Conservation (phyloP, 1,140 invertebrate genomes). For the Meteorus sp. region DNA sequence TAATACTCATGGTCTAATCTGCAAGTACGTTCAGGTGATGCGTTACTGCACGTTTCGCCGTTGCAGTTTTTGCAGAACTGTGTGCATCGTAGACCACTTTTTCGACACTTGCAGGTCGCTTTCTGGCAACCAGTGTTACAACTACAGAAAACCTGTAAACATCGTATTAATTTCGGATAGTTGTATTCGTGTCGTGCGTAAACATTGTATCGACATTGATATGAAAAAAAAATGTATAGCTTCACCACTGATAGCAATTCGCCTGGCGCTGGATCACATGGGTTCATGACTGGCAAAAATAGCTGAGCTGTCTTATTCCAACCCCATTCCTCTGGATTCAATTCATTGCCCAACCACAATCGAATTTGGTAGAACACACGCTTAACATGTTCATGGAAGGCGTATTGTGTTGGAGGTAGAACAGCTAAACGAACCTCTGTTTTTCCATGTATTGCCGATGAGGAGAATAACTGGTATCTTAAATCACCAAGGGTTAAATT, state of each 20-base stretch:
- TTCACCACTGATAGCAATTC: background rate
- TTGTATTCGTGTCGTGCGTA: no score
- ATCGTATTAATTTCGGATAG: no score
- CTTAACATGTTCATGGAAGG: constrained; percentile 34
- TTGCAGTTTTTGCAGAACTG: background rate
- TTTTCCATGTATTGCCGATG: background rate
- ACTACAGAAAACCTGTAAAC: background rate
- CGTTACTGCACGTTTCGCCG: background rate
- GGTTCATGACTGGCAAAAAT: background rate
- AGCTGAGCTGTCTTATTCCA: constrained; percentile 23
- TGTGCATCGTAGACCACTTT: background rate
- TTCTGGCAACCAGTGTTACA: background rate
- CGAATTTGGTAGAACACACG: constrained; percentile 40
- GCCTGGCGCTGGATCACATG: background rate
- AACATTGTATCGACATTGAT: no score
- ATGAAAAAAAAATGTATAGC: no score
- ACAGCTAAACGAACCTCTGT: constrained; percentile 12
- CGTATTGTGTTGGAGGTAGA: constrained; percentile 33
- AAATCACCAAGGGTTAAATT: no score
- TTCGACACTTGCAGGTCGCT: background rate
- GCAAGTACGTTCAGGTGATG: no score
- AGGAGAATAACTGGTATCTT: background rate
- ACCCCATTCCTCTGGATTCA: constrained; percentile 33
- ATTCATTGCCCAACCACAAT: constrained; percentile 29
- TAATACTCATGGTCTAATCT: no score